Evolutionary conservation across 2,888 invertebrate genomes (phyloP).

Genomic region (Conops quadrifasciatus): DNA sequence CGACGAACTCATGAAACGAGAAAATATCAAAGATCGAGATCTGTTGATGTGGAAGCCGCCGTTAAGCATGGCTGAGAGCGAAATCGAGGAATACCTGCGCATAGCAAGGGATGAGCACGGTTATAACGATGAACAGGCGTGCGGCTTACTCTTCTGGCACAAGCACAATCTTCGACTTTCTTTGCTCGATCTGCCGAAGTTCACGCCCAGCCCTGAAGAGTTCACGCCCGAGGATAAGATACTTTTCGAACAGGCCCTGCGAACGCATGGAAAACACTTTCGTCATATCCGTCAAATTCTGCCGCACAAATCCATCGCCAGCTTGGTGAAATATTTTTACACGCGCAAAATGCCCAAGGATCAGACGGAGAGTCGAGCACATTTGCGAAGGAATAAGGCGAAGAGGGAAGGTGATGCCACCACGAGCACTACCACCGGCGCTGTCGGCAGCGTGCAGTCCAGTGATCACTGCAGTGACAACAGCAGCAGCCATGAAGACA

Average conservation of each 20-base stretch:
- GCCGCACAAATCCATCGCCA: constrained; percentile 93
- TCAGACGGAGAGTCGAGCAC: neutral
- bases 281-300: constrained; percentile 94
- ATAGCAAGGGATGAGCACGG: constrained; percentile 94
- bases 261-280: constrained; percentile 96
- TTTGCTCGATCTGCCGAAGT: constrained; percentile 88
- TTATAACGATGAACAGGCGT: constrained; percentile 92
- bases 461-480: neutral
- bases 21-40: constrained; percentile 7
- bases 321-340: constrained; percentile 94
- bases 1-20: neutral
- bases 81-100: constrained; percentile 91
- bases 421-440: neutral
- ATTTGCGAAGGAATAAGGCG: neutral
- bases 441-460: neutral
- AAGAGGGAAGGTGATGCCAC: neutral
- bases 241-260: constrained; percentile 94
- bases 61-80: neutral
- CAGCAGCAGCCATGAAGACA: neutral
- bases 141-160: constrained; percentile 96
- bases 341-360: constrained; percentile 78
- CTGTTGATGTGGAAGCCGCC: constrained; percentile 7
- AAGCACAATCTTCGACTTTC: constrained; percentile 91
- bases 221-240: constrained; percentile 97
- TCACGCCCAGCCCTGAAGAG: constrained; percentile 94